These are phyloP conservation scores for Patella ulyssiponensis DNA, from an alignment of 2,888 invertebrate genomes.

Conservation along the genomic window DNA sequence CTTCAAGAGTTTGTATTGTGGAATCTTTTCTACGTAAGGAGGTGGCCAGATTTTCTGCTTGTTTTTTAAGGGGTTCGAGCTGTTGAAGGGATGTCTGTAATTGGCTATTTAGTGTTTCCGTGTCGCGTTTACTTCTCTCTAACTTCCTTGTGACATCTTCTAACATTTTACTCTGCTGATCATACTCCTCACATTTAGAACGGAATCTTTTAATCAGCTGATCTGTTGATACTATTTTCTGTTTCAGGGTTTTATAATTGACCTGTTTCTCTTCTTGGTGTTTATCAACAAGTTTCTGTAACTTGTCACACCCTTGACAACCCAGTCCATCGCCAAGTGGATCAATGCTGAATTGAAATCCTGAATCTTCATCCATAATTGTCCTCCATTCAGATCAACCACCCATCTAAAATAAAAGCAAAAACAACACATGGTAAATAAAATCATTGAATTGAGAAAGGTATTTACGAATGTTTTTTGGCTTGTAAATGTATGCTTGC, in stretches of 20 bases:
- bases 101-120: background rate
- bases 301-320: background rate
- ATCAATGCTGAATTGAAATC: background rate
- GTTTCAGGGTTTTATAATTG: background rate
- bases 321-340: background rate
- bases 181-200: background rate
- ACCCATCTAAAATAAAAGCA: too few relatives aligned
- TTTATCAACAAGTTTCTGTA: background rate
- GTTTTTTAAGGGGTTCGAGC: background rate
- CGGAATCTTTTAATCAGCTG: background rate
- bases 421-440: too few relatives aligned
- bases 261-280: background rate
- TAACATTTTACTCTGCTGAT: constrained; percentile 4
- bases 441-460: too few relatives aligned
- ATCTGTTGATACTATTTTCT: constrained; percentile 5
- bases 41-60: background rate
- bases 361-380: background rate
- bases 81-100: constrained; percentile 1
- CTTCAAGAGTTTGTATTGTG: background rate
- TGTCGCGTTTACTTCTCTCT: background rate
- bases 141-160: constrained; percentile 1
- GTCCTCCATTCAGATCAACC: background rate
- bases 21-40: background rate
- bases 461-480: too few relatives aligned
- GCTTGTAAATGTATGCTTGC: too few relatives aligned